Percentiles rank a stretch among this genome's conserved stretches.
Conservation (phyloP, 2,888 invertebrate genomes). For the Eubasilissa splendida region DNA sequence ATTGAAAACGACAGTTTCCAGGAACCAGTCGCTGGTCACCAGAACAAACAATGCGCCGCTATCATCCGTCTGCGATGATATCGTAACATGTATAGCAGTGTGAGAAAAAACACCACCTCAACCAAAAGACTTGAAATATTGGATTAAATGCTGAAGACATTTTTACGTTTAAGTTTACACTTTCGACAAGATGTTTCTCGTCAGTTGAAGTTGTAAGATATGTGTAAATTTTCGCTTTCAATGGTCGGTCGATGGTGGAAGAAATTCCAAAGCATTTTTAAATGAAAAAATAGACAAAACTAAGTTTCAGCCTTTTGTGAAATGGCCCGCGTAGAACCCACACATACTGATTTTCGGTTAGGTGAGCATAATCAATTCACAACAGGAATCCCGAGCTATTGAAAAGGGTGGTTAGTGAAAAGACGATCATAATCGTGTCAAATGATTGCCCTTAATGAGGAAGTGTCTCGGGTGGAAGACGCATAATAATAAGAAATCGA, state of each 20-base stretch:
- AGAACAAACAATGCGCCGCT: conserved; percentile 6
- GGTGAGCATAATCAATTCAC: not conserved
- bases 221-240: conserved; percentile 51
- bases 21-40: not conserved
- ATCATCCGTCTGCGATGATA: not conserved
- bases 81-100: too few relatives aligned
- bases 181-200: not conserved
- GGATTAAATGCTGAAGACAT: too few relatives aligned
- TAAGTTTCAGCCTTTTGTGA: not conserved
- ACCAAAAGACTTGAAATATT: too few relatives aligned
- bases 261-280: conserved; percentile 8
- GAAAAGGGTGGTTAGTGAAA: not conserved
- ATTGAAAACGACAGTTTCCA: conserved; percentile 37
- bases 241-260: conserved; percentile 7
- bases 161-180: not conserved
- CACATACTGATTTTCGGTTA: not conserved
- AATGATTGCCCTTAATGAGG: conserved; percentile 7
- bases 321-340: not conserved
- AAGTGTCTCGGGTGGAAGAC: not conserved
- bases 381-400: not conserved
- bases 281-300: not conserved
- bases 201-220: conserved; percentile 23
- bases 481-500: too few relatives aligned
- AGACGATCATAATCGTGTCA: not conserved
- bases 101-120: too few relatives aligned